Base-by-base conservation (phyloP, 1,140 invertebrate genomes). In the Leptinotarsa texana region DNA sequence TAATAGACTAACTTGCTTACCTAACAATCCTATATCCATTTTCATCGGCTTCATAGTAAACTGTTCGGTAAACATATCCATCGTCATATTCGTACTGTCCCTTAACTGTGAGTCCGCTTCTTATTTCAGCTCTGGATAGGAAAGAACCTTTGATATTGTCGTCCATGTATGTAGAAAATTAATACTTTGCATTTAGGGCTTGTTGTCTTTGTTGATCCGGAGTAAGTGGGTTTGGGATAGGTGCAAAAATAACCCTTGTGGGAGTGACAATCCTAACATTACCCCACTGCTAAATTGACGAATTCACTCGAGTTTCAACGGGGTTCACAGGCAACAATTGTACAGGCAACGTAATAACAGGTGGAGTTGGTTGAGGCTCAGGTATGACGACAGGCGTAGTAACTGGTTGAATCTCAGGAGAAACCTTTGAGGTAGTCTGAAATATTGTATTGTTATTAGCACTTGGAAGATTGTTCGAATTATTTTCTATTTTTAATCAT, bases 41-140 rank as follows among this genome's bases (percentile, higher is more conserved):
- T 80, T 89, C 86, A 80, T 90, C 89, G 79, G 89, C 89, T 68
- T 85, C 86, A 78, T 90, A 90, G 68, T 87, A 81, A 0, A 89
- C 87, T 8, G 83, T 89, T n/a, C 88, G 84, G 72, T 82, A 81
- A 74, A 87, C 86, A 76, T 81, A 89, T 3, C 89, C 89, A 83
- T 91, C 89, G 71, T 84, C 86, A 81, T 90, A 91, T 22, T 86
- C 86, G 78, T 90, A 90, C 61, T 82, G 82, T 6, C 89, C 89
- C 17, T 76, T 83, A 0, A 87, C 84, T 42, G 85, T 86, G n/a
- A 87, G 83, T 6, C 86, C 86, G 21, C 90, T 86, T 47, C 89
- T 84, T 4, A 81, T 80, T 83, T 90, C 89, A 17, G 86, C 78
- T n/a, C 89, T 82, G 0, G 78, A 61, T 13, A 88, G 87, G 8